Evolutionary conservation across 2,888 invertebrate species (phyloP), one percentile per base, ranked within the genome.

Genomic region (Synanthedon formicaeformis): DNA sequence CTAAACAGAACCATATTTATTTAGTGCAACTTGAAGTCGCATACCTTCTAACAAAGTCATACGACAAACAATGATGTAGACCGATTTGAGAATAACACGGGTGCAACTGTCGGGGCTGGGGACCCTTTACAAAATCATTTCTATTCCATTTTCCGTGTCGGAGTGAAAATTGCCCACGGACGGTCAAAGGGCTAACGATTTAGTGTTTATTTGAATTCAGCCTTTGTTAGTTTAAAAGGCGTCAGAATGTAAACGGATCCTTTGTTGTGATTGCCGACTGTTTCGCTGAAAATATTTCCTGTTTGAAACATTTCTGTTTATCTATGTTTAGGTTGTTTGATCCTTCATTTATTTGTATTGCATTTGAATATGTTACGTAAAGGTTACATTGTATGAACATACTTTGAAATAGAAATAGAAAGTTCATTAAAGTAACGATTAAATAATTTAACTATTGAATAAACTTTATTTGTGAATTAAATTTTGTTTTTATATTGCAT

Each of bases 131-230:
- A 68, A 80, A 84, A 81, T 81, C 78, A 79, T 84, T 84, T 81
- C 82, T 73, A 83, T 84, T 82, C 78, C 77, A 75, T 82, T 82
- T 87, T 81, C 80, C 81, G 45, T 45, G 45, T 6, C 45, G 69
- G 71, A 73, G 80, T 80, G 86, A 83, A 87, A 87, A 84, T 86
- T 81, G 79, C 83, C 81, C 78, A 75, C 76, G 66, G 77, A 75
- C 83, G 84, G 86, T 84, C 85, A 86, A 87, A 86, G 85, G 87
- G 87, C 85, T 82, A 83, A 78, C 83, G 69, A 81, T 84, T 85
- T 78, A 76, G 74, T 85, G 85, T 86, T 85, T 86, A 85, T 86
- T 85, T 81, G 78, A 81, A 84, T 83, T 81, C 77, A 68, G 75
- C 84, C 81, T 86, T 85, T 85, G 86, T 86, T 82, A 79, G 81